Evolutionary conservation across 2,888 invertebrate genomes (phyloP).

Genomic region (Lasioglossum vierecki): DNA sequence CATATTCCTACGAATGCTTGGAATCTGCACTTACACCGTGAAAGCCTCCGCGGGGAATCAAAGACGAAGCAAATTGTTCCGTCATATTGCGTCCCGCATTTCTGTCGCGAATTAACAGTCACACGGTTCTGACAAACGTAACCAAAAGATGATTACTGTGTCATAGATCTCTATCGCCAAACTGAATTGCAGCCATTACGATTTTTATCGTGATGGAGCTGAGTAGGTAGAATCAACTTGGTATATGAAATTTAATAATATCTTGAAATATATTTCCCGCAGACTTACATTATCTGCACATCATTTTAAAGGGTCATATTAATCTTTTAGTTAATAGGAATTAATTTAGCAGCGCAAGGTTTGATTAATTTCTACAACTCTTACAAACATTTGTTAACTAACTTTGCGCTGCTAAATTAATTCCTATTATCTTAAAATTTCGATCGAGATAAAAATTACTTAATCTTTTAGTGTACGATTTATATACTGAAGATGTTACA

Average conservation of each 20-base stretch:
- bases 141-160: not conserved
- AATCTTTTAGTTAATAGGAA: too few relatives aligned
- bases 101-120: not conserved
- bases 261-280: not conserved
- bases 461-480: too few relatives aligned
- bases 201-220: not conserved
- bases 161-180: not conserved
- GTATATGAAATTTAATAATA: not conserved
- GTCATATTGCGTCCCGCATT: slow-evolving; percentile 41
- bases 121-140: not conserved
- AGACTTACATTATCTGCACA: not conserved
- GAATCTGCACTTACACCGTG: not conserved
- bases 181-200: not conserved
- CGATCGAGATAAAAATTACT: too few relatives aligned
- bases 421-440: too few relatives aligned
- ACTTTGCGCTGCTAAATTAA: too few relatives aligned
- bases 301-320: too few relatives aligned
- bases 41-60: not conserved
- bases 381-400: too few relatives aligned
- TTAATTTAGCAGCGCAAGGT: too few relatives aligned
- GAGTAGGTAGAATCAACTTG: not conserved
- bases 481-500: not conserved
- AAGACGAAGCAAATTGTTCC: slow-evolving; percentile 55
- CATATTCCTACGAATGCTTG: not conserved
- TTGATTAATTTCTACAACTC: too few relatives aligned